Evolutionary conservation across 2,113 vertebrate genomes (phyloP), one percentile per base, ranked within the genome.

Genomic region (Agelaius tricolor): DNA sequence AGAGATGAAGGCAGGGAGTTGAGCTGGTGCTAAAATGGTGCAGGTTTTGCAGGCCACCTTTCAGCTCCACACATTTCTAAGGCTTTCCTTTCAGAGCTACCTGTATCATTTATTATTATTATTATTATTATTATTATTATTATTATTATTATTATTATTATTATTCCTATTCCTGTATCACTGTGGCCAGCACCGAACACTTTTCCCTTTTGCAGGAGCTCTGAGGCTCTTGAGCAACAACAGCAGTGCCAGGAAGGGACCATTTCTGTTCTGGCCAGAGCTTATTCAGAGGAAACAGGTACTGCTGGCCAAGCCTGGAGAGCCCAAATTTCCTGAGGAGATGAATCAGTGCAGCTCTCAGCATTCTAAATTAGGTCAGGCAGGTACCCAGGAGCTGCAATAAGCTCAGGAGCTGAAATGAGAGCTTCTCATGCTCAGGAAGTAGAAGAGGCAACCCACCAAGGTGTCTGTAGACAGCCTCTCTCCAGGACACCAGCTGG

Each of bases 401-500:
- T 95, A 96, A 93, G 92, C 97, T 97, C 92, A 62, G 94, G 97
- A 97, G 97, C 90, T 92, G 94, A 95, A 98, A 96, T 81, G 83
- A 96, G 90, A 47, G 76, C 75, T 97, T 93, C 96, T 86, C 92
- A 20, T 85, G 96, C 95, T 97, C 97, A 98, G 97, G 98, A 98
- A 98, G 97, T 84, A 86, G 44, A 97, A 97, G 91, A 76, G 77
- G 97, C 96, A 95, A 87, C 94, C 87, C 94, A 72, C 97, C 92
- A 96, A 98, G 95, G 96, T 98, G 97, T 97, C 96, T 97, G 93
- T 35, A 98, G 98, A 95, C 98, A 97, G 97, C 94, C 88, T 97
- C 97, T 97, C 97, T 88, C 92, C 61, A 10, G 96, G 97, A 96
- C 95, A 91, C 86, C 88, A 89, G 95, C 68, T 93, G 76, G 66